A percentile compares a stretch with the other conserved stretches of the same genome.
Conservation (phyloP, 2,113 vertebrate genomes). For the Hippolais icterina region DNA sequence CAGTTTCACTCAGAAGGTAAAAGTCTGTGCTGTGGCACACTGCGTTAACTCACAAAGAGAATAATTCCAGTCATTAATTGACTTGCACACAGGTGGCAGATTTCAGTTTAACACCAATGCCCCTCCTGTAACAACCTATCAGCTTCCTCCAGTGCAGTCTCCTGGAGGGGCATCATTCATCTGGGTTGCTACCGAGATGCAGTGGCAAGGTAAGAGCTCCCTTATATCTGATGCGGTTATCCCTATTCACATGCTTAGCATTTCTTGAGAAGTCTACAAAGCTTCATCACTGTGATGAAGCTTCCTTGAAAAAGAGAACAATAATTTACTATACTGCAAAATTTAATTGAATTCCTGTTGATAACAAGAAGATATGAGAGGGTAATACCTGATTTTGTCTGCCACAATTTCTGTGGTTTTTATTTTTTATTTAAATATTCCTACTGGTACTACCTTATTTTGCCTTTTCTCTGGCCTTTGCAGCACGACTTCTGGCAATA, state of each 20-base stretch:
- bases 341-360: constrained; percentile 26
- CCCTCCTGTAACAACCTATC: constrained; percentile 13
- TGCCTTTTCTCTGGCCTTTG: neutral
- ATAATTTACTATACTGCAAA: constrained; percentile 23
- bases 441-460: neutral
- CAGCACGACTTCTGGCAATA: neutral
- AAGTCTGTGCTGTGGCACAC: neutral
- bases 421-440: neutral
- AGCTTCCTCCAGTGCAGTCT: constrained; percentile 11
- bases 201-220: neutral
- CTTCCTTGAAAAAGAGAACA: constrained; percentile 10
- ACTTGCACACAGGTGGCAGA: constrained; percentile 6
- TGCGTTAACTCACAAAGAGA: neutral
- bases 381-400: neutral
- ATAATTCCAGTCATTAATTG: neutral
- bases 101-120: constrained; percentile 14
- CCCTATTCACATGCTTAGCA: constrained; percentile 20
- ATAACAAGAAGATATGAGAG: constrained; percentile 1
- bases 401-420: neutral
- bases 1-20: neutral
- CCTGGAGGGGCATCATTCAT: neutral
- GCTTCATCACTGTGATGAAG: constrained; percentile 31
- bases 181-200: neutral
- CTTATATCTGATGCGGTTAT: constrained; percentile 23
- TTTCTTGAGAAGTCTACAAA: constrained; percentile 41